phyloP scores from a whole-genome alignment of 2,797 vertebrate species.

The Halcyon chelicuti region DNA sequence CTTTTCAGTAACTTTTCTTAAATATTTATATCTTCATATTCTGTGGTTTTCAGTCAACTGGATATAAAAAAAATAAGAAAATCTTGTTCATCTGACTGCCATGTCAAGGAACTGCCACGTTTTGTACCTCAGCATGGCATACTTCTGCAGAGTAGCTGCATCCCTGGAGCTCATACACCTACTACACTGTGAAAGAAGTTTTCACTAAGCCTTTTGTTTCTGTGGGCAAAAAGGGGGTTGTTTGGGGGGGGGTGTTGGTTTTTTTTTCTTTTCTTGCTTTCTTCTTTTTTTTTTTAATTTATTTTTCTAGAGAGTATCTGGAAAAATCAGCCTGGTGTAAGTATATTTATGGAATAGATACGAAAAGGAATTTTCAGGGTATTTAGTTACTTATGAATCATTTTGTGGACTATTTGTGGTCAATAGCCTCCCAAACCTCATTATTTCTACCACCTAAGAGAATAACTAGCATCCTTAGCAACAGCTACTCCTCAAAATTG shows the following conservation, averaged over 20 bases:
- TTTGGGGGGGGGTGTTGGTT: neutral
- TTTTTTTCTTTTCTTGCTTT: no score
- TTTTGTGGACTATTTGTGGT: neutral
- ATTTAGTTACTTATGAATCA: neutral
- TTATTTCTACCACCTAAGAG: neutral
- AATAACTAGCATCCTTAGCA: neutral
- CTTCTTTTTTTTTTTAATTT: no score
- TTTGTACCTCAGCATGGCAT: neutral
- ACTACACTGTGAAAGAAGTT: neutral
- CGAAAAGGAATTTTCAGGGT: neutral
- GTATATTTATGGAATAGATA: neutral
- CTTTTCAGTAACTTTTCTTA: slow-evolving; percentile 43
- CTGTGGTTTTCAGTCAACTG: neutral
- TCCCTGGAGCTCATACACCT: neutral
- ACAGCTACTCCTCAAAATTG: neutral
- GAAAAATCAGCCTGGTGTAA: neutral
- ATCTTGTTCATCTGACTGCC: neutral
- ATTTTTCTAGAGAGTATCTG: neutral
- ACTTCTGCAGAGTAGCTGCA: neutral
- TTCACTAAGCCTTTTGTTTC: neutral
- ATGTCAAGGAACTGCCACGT: neutral
- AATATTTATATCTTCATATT: neutral
- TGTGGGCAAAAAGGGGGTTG: neutral
- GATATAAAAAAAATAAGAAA: neutral
- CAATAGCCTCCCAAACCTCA: neutral